Conservation (phyloP, 2,888 invertebrate genomes). For the Dicyrtomina minuta region DNA sequence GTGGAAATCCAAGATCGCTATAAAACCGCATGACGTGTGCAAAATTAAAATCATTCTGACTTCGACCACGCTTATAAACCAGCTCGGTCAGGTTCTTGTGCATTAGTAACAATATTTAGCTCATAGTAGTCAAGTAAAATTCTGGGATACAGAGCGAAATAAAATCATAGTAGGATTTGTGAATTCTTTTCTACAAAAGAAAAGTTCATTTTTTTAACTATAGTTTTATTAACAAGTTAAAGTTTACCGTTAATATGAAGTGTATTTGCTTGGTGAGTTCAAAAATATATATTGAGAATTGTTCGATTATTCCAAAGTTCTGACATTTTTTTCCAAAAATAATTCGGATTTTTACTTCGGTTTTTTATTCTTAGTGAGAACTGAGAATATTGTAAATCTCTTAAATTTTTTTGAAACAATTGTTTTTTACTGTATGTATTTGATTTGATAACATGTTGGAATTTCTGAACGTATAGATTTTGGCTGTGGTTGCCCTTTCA, state of each 20-base stretch:
- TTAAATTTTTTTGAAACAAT: too few relatives aligned
- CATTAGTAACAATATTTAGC: too few relatives aligned
- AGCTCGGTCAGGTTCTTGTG: background rate
- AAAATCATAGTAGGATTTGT: background rate
- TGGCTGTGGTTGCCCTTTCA: slow-evolving; percentile 24
- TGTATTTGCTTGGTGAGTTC: slow-evolving; percentile 20
- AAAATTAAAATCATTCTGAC: slow-evolving; percentile 32
- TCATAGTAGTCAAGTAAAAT: background rate
- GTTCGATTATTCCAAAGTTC: too few relatives aligned
- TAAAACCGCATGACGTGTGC: slow-evolving; percentile 38
- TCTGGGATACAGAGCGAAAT: background rate
- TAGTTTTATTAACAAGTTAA: background rate
- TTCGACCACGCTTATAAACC: slow-evolving; percentile 12
- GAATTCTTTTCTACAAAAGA: too few relatives aligned
- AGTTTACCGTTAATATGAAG: slow-evolving; percentile 11
- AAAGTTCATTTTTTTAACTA: background rate
- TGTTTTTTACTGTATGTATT: too few relatives aligned
- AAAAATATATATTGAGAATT: too few relatives aligned
- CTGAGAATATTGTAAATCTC: too few relatives aligned
- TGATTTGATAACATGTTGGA: too few relatives aligned
- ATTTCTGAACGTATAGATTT: too few relatives aligned
- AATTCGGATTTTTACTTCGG: too few relatives aligned
- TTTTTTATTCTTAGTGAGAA: too few relatives aligned
- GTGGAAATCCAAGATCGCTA: slow-evolving; percentile 33
- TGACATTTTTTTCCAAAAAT: too few relatives aligned